phyloP scores from a whole-genome alignment of 2,888 invertebrate species.

The Scaptomyza flava region DNA sequence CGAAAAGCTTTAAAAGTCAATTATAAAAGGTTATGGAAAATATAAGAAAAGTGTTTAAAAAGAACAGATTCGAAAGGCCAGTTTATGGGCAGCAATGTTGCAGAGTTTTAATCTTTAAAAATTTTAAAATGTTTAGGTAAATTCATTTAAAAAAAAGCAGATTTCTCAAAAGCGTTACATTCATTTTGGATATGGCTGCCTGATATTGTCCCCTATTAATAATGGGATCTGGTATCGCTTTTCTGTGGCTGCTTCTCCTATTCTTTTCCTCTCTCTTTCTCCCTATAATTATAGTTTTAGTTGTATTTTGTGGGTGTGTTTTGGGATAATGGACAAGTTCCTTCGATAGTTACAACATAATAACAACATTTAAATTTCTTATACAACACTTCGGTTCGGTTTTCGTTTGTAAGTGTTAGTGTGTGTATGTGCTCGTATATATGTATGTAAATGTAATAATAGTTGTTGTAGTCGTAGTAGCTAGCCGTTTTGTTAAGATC shows the following conservation, averaged over 20 bases:
- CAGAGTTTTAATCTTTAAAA: slow-evolving; percentile 28
- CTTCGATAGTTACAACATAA: slow-evolving; percentile 20
- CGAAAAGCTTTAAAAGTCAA: slow-evolving; percentile 76
- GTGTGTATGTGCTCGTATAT: slow-evolving; percentile 25
- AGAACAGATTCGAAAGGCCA: slow-evolving; percentile 48
- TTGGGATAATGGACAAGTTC: slow-evolving; percentile 39
- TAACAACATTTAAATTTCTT: slow-evolving; percentile 52
- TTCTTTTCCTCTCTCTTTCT: slow-evolving; percentile 1
- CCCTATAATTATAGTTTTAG: slow-evolving; percentile 22
- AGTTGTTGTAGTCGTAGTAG: slow-evolving; percentile 66
- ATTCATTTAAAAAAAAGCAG: slow-evolving; percentile 57
- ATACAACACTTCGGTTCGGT: slow-evolving; percentile 52
- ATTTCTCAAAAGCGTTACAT: slow-evolving; percentile 36
- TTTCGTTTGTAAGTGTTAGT: slow-evolving; percentile 17
- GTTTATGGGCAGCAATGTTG: slow-evolving; percentile 37
- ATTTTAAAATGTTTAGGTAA: slow-evolving; percentile 30
- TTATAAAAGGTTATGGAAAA: slow-evolving; percentile 34
- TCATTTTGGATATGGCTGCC: slow-evolving; percentile 50
- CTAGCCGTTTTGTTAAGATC: slow-evolving; percentile 76
- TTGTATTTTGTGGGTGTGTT: slow-evolving; percentile 22
- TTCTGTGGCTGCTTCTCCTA: slow-evolving; percentile 7
- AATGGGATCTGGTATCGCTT: slow-evolving; percentile 11
- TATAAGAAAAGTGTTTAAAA: slow-evolving; percentile 14
- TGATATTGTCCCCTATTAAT: slow-evolving; percentile 38
- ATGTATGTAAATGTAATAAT: slow-evolving; percentile 45